Percentiles rank a stretch among this genome's conserved stretches.
Conservation (phyloP, 2,113 vertebrate genomes). For the Mustelus asterias region DNA sequence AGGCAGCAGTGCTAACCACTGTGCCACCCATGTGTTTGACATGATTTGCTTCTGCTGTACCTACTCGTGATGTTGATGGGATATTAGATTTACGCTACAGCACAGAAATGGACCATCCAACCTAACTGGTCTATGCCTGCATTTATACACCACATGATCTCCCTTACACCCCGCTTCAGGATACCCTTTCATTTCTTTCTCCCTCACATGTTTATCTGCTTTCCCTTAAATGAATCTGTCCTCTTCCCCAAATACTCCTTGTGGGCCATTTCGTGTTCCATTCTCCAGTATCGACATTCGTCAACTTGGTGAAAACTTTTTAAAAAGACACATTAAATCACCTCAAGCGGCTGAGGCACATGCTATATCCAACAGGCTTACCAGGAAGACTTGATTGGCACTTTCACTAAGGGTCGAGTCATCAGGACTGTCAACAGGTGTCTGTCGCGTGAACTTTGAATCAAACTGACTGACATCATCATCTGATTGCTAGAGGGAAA, state of each 20-base stretch:
- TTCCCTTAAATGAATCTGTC: not conserved
- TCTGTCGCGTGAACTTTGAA: slow-evolving; percentile 98
- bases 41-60: not conserved
- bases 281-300: not conserved
- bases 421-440: slow-evolving; percentile 95
- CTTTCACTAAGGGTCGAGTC: slow-evolving; percentile 97
- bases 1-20: too few relatives aligned
- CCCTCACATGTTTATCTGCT: not conserved
- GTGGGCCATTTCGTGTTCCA: not conserved
- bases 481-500: slow-evolving; percentile 79
- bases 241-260: not conserved
- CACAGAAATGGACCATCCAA: not conserved
- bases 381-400: slow-evolving; percentile 98
- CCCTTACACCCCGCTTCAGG: not conserved
- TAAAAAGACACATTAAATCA: not conserved
- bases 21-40: too few relatives aligned
- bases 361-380: slow-evolving; percentile 48
- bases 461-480: slow-evolving; percentile 99
- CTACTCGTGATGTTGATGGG: not conserved
- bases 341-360: not conserved
- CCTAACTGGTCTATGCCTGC: not conserved
- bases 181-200: not conserved
- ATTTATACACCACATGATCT: not conserved
- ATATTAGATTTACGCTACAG: not conserved
- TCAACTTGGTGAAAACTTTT: not conserved